Evolutionary conservation across 37 sponge, comb jelly and placozoan genomes (phyloP), one percentile per base, ranked within the genome.

Genomic region (Eunapius fragilis): DNA sequence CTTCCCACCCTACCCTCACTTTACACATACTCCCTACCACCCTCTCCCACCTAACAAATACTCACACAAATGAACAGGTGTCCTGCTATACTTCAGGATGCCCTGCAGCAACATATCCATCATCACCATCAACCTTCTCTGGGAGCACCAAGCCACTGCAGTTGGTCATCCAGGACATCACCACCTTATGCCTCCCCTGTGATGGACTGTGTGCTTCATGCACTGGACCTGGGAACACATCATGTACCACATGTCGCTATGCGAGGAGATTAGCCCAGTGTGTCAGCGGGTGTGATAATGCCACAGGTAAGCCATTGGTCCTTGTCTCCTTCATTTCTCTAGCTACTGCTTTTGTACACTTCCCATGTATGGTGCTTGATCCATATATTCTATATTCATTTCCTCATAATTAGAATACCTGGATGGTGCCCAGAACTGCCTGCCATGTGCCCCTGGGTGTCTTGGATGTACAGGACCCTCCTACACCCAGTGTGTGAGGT

Each of bases 161-260:
- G 69, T 22, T 35, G 2, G 6, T 78, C 7, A 33, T 71, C 12
- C 77, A 70, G 26, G 79, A 78, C 19, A 77, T 78, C 25, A 67
- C 78, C 23, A 68, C 83, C 35, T 48, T 83, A 17, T 89, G 89
- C 31, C 31, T 68, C 6, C 80, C 89, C 33, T 89, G 89, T 71
- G 23, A 89, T 45, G 79, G 68, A 2, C 41, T 77, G 71, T 89
- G 89, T 83, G 83, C 78, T 10, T 41, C 30, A 37, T 89, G 89
- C 37, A 71, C 67, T 9, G 58, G 58, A 58, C 58, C 58, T 58
- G 58, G 58, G 58, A 58, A 58, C 58, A 58, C 58, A 17, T 58
- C 58, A 58, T 58, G 17, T 19, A 58, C 58, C 58, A 58, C 58
- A 58, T 58, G 58, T 58, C 58, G 58, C 22, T 58, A 58, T 17